These are phyloP conservation scores for Etheostoma nigrum DNA, from an alignment of 2,797 vertebrate species.

Conservation along the genomic window DNA sequence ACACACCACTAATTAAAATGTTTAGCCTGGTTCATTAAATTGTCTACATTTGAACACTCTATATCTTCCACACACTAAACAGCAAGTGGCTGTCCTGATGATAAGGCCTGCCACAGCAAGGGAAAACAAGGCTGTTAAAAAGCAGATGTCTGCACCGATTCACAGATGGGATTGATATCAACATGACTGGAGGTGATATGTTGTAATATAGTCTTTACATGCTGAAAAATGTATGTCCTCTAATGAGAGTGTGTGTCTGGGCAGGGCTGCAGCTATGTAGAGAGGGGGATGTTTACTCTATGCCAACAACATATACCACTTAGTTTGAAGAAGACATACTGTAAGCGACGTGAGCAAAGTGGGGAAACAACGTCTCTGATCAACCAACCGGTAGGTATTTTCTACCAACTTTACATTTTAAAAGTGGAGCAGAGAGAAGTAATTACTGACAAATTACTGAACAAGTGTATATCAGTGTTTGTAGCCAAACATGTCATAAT, in stretches of 20 bases:
- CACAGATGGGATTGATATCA: constrained; percentile 79
- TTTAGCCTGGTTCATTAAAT: constrained; percentile 21
- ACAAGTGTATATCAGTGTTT: background rate
- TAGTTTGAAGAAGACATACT: constrained; percentile 53
- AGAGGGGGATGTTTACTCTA: constrained; percentile 58
- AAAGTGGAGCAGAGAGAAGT: constrained; percentile 1
- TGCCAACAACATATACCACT: constrained; percentile 45
- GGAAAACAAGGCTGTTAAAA: constrained; percentile 80
- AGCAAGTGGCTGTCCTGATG: constrained; percentile 67
- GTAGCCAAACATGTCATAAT: background rate
- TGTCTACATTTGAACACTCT: background rate
- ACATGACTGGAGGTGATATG: constrained; percentile 75
- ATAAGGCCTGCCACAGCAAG: constrained; percentile 66
- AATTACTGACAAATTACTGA: too few relatives aligned
- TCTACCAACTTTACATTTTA: constrained; percentile 27
- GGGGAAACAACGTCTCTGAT: constrained; percentile 45
- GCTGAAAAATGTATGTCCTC: constrained; percentile 60
- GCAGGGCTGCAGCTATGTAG: constrained; percentile 32
- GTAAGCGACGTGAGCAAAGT: constrained; percentile 26
- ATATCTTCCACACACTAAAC: constrained; percentile 41
- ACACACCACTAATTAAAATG: background rate
- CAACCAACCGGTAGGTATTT: constrained; percentile 56
- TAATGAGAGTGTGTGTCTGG: constrained; percentile 57
- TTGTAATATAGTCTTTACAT: constrained; percentile 46
- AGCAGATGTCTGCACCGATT: constrained; percentile 75